Conservation (phyloP, 2,888 invertebrate species). For the Shargacucullia verbasci region DNA sequence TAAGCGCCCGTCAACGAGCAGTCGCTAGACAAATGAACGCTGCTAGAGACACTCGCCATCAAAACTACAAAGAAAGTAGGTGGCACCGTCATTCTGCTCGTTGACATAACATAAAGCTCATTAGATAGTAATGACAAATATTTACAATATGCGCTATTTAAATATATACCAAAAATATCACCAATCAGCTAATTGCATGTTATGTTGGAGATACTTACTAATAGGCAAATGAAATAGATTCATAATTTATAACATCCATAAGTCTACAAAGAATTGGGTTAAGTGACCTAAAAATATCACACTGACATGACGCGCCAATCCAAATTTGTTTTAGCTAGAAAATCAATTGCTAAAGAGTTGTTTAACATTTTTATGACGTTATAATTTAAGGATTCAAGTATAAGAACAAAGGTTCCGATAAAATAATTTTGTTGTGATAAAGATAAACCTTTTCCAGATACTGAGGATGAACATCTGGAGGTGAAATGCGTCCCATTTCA, state of each 20-base stretch:
- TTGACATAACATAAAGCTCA: slow-evolving; percentile 36
- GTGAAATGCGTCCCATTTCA: slow-evolving; percentile 55
- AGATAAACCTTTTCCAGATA: too few relatives aligned
- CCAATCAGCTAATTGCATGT: slow-evolving; percentile 2
- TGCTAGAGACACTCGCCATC: slow-evolving; percentile 60
- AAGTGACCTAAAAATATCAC: slow-evolving; percentile 5
- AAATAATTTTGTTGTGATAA: too few relatives aligned
- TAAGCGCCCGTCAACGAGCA: slow-evolving; percentile 66
- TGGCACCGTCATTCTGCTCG: slow-evolving; percentile 58
- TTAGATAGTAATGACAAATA: slow-evolving; percentile 39
- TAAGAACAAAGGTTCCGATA: too few relatives aligned
- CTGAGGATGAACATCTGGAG: slow-evolving; percentile 12
- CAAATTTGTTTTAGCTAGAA: too few relatives aligned
- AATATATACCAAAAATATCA: too few relatives aligned
- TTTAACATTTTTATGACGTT: too few relatives aligned
- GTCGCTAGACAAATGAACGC: slow-evolving; percentile 68
- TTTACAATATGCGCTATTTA: slow-evolving; percentile 7
- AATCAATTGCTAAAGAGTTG: too few relatives aligned
- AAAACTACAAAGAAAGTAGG: slow-evolving; percentile 72
- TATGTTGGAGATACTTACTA: background rate
- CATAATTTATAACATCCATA: slow-evolving; percentile 9
- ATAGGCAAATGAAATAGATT: slow-evolving; percentile 4
- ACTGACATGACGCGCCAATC: slow-evolving; percentile 4
- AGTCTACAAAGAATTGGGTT: slow-evolving; percentile 8
- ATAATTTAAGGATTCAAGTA: too few relatives aligned